phyloP scores from a whole-genome alignment of 2,888 invertebrate species.

The Eupithecia dodoneata region DNA sequence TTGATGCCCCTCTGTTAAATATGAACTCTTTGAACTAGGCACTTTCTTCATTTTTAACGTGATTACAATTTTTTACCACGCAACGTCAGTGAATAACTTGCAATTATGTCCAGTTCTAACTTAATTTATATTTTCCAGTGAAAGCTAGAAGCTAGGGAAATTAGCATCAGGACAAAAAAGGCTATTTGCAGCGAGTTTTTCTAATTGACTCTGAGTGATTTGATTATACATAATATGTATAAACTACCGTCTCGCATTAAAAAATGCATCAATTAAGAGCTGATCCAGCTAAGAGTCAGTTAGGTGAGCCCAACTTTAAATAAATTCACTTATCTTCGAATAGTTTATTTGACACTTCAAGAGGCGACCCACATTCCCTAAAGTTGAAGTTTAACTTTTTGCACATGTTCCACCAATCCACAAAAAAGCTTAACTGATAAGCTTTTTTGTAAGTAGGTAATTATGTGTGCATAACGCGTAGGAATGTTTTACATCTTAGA shows the following conservation, averaged over 20 bases:
- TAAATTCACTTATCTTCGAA: not conserved
- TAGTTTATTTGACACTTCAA: not conserved
- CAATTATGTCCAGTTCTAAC: conserved; percentile 1
- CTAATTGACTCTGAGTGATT: conserved; percentile 11
- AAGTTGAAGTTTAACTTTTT: not conserved
- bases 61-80: not conserved
- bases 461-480: not conserved
- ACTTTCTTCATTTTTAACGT: too few species aligned
- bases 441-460: not conserved
- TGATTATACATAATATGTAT: not conserved
- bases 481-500: too few species aligned
- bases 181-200: not conserved
- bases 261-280: not conserved
- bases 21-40: too few species aligned
- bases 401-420: not conserved
- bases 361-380: not conserved
- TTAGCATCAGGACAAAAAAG: not conserved
- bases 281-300: conserved; percentile 3
- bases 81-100: not conserved
- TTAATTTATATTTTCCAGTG: not conserved
- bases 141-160: not conserved
- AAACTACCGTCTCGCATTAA: conserved; percentile 5
- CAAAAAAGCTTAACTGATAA: too few species aligned
- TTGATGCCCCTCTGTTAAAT: too few species aligned
- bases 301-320: not conserved